Percentiles rank a stretch among this genome's conserved stretches.
phyloP scores from a whole-genome alignment of 2,888 invertebrate genomes.

The Gandaritis pyraliata region DNA sequence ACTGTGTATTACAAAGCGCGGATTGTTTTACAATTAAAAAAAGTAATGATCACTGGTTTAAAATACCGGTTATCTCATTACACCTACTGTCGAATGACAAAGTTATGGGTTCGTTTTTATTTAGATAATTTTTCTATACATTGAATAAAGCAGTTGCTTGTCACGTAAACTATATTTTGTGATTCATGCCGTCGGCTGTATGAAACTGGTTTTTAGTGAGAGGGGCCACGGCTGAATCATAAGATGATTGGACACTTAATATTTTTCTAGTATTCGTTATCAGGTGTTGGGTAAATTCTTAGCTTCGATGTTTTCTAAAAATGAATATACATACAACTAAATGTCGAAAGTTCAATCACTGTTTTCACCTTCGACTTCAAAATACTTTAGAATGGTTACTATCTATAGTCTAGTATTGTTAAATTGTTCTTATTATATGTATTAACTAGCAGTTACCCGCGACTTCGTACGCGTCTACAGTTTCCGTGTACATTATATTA shows the following conservation, averaged over 20 bases:
- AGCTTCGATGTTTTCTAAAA: not conserved
- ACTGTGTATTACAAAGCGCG: conserved; percentile 50
- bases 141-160: conserved; percentile 53
- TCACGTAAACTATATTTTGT: conserved; percentile 43
- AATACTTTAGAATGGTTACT: not conserved
- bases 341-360: not conserved
- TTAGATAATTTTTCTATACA: conserved; percentile 43
- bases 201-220: conserved; percentile 61
- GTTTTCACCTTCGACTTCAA: not conserved
- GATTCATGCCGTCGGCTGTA: conserved; percentile 41
- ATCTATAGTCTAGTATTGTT: not conserved
- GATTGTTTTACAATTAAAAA: conserved; percentile 48
- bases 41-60: conserved; percentile 26
- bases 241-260: conserved; percentile 21
- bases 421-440: too few species aligned
- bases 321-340: not conserved
- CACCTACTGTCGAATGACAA: conserved; percentile 25
- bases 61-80: conserved; percentile 36
- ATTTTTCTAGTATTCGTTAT: conserved; percentile 8
- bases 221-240: conserved; percentile 51
- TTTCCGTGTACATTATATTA: too few species aligned
- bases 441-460: too few species aligned
- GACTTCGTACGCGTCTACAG: too few species aligned
- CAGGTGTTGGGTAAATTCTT: conserved; percentile 14
- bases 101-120: conserved; percentile 34